Conservation (phyloP, 2,113 vertebrate genomes). For the Nyctereutes procyonoides region DNA sequence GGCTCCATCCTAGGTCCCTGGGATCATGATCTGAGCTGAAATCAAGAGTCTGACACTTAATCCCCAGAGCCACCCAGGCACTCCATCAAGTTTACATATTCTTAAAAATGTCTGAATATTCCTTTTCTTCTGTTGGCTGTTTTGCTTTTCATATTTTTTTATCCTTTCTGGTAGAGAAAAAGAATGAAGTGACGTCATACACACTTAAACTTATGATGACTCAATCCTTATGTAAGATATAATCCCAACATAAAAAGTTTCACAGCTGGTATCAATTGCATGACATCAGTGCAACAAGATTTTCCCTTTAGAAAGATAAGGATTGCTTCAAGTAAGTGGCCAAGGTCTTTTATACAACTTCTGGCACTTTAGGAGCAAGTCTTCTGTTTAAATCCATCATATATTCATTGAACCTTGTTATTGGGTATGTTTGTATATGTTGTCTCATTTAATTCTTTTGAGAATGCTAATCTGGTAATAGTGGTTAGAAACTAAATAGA, state of each 20-base stretch:
- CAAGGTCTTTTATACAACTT: not conserved
- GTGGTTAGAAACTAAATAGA: not conserved
- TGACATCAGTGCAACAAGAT: constrained; percentile 10
- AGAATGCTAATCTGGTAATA: constrained; percentile 14
- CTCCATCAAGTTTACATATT: not conserved
- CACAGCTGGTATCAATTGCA: not conserved
- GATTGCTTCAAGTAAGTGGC: not conserved
- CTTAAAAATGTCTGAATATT: not conserved
- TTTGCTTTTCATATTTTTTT: constrained; percentile 19
- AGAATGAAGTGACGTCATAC: not conserved
- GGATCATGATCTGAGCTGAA: not conserved
- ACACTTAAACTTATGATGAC: not conserved
- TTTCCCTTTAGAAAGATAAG: not conserved
- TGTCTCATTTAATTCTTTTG: not conserved
- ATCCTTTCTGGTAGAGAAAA: not conserved
- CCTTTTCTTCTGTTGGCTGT: not conserved
- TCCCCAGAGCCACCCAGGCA: not conserved
- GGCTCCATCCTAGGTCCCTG: not conserved
- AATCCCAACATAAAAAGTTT: not conserved
- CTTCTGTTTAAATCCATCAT: not conserved
- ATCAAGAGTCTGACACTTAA: not conserved
- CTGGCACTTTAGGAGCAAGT: not conserved
- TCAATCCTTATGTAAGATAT: not conserved
- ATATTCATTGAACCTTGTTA: not conserved
- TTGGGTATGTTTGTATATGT: not conserved